A percentile compares a stretch with the other conserved stretches of the same genome.
These are phyloP conservation scores for Pristionchus arcanus DNA, from an alignment of 2,888 invertebrate genomes.

Conservation along the genomic window DNA sequence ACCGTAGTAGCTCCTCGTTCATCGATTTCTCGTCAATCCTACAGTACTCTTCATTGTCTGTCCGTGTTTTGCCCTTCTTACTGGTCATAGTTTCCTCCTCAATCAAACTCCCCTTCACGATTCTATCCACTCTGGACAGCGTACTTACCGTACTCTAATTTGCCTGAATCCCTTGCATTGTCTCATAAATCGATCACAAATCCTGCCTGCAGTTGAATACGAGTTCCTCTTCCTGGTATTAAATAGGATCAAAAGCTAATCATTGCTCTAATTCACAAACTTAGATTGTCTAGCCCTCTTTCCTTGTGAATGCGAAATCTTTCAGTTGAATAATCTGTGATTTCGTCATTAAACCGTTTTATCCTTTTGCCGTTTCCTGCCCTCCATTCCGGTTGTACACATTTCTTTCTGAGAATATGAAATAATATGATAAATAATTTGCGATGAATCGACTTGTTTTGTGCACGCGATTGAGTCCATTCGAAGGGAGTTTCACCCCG, in stretches of 20 bases:
- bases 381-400: slow-evolving; percentile 48
- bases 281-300: slow-evolving; percentile 12
- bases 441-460: slow-evolving; percentile 6
- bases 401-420: slow-evolving; percentile 36
- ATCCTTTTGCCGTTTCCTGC: neutral
- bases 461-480: neutral
- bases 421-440: slow-evolving; percentile 44
- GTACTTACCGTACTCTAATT: neutral
- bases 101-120: slow-evolving; percentile 35
- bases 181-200: slow-evolving; percentile 15
- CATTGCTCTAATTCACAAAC: neutral
- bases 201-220: neutral
- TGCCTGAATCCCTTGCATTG: neutral
- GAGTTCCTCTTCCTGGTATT: slow-evolving; percentile 21
- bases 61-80: neutral
- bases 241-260: slow-evolving; percentile 18
- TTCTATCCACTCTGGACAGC: neutral
- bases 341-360: slow-evolving; percentile 3
- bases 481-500: neutral
- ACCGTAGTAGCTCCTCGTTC: slow-evolving; percentile 16
- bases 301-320: neutral
- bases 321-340: neutral
- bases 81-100: neutral
- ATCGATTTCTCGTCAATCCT: slow-evolving; percentile 16
- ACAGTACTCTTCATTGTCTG: neutral